Evolutionary conservation across 2,797 vertebrate genomes (phyloP).

Genomic region (Syngnathus acus): DNA sequence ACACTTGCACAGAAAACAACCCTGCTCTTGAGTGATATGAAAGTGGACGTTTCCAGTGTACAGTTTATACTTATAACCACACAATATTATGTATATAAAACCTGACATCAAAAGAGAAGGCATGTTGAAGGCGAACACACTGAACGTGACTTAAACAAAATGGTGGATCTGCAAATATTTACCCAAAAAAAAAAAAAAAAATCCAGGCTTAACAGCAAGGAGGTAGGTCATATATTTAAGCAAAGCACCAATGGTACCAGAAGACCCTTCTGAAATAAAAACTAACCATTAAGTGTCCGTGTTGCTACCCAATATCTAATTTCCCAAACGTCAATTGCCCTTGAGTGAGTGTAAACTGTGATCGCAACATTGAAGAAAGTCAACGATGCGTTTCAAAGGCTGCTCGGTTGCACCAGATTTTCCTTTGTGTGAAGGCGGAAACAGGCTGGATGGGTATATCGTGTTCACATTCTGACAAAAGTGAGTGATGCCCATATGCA

Average conservation of each 20-base stretch:
- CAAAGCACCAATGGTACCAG: constrained; percentile 41
- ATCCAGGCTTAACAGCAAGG: constrained; percentile 58
- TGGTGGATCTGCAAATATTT: constrained; percentile 42
- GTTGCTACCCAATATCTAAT: background rate
- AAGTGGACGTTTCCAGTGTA: constrained; percentile 17
- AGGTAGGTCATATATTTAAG: constrained; percentile 65
- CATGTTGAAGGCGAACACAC: constrained; percentile 17
- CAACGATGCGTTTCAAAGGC: background rate
- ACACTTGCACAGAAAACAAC: constrained; percentile 39
- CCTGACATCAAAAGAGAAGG: constrained; percentile 21
- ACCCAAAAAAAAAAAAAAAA: constrained; percentile 42
- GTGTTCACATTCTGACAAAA: constrained; percentile 1
- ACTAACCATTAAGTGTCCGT: constrained; percentile 21
- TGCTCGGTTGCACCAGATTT: background rate
- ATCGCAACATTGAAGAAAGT: background rate
- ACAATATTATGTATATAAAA: background rate
- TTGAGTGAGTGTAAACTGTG: constrained; percentile 17
- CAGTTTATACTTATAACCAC: constrained; percentile 28
- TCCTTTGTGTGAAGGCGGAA: background rate
- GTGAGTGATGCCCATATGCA: background rate
- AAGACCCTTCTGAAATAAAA: constrained; percentile 49
- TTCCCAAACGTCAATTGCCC: background rate
- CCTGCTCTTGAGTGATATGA: constrained; percentile 39
- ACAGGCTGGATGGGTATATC: background rate
- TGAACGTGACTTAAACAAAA: constrained; percentile 21